Conservation (phyloP, 2,888 invertebrate species). For the Lithophane semibrunnea region DNA sequence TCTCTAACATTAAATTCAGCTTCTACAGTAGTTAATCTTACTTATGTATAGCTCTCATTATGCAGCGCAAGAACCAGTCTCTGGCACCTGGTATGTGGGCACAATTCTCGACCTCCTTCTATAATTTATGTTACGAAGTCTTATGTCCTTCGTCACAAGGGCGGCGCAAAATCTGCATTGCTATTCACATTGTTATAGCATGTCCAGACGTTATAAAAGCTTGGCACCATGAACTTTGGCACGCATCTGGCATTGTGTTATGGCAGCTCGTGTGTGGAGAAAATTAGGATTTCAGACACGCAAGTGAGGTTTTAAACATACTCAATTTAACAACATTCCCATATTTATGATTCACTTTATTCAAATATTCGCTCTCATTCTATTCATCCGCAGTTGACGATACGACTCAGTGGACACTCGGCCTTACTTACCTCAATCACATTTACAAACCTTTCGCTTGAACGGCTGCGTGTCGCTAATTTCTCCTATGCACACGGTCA, state of each 20-base stretch:
- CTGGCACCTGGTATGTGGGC: slow-evolving; percentile 39
- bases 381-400: slow-evolving; percentile 42
- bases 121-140: slow-evolving; percentile 54
- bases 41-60: slow-evolving; percentile 16
- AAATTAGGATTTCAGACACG: slow-evolving; percentile 17
- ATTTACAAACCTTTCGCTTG: slow-evolving; percentile 69
- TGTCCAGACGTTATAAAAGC: slow-evolving; percentile 38
- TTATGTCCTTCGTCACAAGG: slow-evolving; percentile 56
- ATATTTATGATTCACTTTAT: slow-evolving; percentile 34
- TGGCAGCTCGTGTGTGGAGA: slow-evolving; percentile 15
- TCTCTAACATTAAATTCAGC: slow-evolving; percentile 13
- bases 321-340: not conserved
- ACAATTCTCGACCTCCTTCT: slow-evolving; percentile 53
- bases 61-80: slow-evolving; percentile 39
- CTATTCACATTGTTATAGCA: slow-evolving; percentile 50
- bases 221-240: slow-evolving; percentile 58
- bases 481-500: slow-evolving; percentile 66
- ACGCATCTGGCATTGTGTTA: slow-evolving; percentile 29
- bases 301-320: slow-evolving; percentile 14
- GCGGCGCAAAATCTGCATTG: slow-evolving; percentile 51
- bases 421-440: slow-evolving; percentile 57
- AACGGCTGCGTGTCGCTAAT: slow-evolving; percentile 68
- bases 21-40: not conserved
- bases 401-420: slow-evolving; percentile 55
- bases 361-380: slow-evolving; percentile 31